These are phyloP conservation scores for Erpornis zantholeuca DNA, from an alignment of 2,113 vertebrate genomes.

Conservation along the genomic window DNA sequence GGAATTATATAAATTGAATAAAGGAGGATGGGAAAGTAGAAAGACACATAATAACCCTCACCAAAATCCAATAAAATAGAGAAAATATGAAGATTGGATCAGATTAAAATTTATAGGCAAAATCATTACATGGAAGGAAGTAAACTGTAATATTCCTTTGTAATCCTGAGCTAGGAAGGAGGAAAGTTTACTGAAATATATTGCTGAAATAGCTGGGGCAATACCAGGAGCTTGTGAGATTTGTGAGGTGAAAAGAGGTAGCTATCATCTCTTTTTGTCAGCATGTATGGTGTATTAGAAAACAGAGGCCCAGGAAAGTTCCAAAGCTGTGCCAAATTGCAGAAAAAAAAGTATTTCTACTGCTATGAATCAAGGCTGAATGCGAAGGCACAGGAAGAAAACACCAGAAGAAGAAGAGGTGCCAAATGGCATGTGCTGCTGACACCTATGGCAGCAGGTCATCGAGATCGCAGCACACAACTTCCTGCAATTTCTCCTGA, in stretches of 20 bases:
- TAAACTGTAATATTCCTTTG: not conserved
- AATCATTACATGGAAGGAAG: not conserved
- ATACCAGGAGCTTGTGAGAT: not conserved
- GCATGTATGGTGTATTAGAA: not conserved
- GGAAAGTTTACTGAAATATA: not conserved
- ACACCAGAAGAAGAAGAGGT: not conserved
- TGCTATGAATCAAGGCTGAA: not conserved
- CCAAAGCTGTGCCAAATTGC: not conserved
- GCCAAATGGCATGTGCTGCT: not conserved
- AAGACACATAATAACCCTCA: not conserved
- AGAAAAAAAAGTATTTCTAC: not conserved
- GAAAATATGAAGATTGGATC: not conserved
- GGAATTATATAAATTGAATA: not conserved
- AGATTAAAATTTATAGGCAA: not conserved
- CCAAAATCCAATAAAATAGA: not conserved
- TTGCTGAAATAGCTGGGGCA: not conserved
- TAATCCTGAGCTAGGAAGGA: not conserved
- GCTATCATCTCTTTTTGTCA: not conserved
- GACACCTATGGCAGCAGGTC: not conserved
- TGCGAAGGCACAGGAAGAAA: not conserved
- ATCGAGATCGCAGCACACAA: not conserved
- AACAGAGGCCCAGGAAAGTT: not conserved
- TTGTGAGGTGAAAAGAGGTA: not conserved
- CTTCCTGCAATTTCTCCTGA: not conserved
- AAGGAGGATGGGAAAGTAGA: not conserved